Base-by-base conservation (phyloP, 2,113 vertebrate genomes). In the Burhinus bistriatus region DNA sequence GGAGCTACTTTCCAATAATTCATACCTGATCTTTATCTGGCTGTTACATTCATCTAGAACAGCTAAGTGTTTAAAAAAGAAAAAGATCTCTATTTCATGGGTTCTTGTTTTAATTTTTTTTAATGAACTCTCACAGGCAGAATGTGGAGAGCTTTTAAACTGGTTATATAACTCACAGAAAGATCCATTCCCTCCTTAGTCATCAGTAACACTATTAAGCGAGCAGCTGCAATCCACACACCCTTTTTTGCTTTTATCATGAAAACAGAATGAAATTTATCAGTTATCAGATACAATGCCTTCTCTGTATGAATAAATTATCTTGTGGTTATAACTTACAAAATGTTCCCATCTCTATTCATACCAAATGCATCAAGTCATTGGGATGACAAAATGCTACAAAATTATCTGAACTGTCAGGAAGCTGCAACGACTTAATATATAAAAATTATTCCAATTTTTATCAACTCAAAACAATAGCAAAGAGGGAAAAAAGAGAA, bases 301-400 rank as follows among this genome's bases (percentile, higher is more conserved):
- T 97, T 91, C 84, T 54, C 93, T 80, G 25, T 64, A 95, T 92
- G 97, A 98, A 97, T 98, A 98, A 97, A 97, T 97, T 97, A 97
- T 87, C 85, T 75, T 83, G 22, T 27, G 5, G 92, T 79, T 97
- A 91, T 96, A 97, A 95, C 97, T 97, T 97, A 96, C 93, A 92
- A 95, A 97, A 98, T 95, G 96, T 92, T 88, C 94, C 75, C 89
- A 94, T 93, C 81, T 57, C 87, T 97, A 95, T 93, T 97, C 96
- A 95, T 95, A 98, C 73, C 72, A 97, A 97, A 96, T 69, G 72
- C 90, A 97, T 97, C 95, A 96, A 98, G 86, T 96, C 91, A 95
- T 70, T 95, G 19, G 12, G 85, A 93, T 96, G 91, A 97, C 96
- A 98, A 90, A 84, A 97, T 2, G 10, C 66, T 90, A 93, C 90